These are phyloP conservation scores for Teinopalpus imperialis DNA, from an alignment of 2,888 invertebrate genomes.

Conservation along the genomic window DNA sequence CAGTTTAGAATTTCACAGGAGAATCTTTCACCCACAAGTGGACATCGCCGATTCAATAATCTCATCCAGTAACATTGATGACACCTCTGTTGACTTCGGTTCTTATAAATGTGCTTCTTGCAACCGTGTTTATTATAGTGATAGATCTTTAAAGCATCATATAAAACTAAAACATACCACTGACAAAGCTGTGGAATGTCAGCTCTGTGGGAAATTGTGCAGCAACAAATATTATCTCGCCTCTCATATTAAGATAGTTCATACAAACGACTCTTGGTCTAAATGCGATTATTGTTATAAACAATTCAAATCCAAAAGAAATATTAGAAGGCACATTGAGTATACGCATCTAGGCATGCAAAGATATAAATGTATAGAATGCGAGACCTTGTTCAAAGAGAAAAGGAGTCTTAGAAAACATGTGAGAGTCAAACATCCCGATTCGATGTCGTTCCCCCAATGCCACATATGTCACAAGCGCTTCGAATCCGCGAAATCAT, in stretches of 20 bases:
- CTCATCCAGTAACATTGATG: constrained; percentile 48
- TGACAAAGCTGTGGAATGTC: constrained; percentile 54
- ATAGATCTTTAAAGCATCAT: constrained; percentile 63
- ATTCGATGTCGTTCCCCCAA: constrained; percentile 58
- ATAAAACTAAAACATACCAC: constrained; percentile 61
- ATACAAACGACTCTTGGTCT: constrained; percentile 50
- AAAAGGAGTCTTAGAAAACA: constrained; percentile 65
- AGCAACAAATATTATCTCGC: constrained; percentile 65
- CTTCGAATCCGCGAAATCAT: constrained; percentile 69
- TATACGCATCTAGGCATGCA: constrained; percentile 65
- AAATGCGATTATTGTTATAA: constrained; percentile 69
- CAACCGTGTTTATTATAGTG: constrained; percentile 57
- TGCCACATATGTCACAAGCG: constrained; percentile 65
- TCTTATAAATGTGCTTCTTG: constrained; percentile 56
- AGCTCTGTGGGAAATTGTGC: constrained; percentile 55
- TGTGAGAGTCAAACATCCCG: constrained; percentile 59
- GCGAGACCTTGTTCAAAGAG: constrained; percentile 66
- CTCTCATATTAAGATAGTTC: constrained; percentile 63
- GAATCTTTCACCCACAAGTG: constrained; percentile 64
- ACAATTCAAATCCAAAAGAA: constrained; percentile 62
- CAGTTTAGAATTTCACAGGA: constrained; percentile 59
- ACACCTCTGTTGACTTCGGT: constrained; percentile 29
- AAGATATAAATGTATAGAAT: constrained; percentile 64
- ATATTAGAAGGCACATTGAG: constrained; percentile 63
- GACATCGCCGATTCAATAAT: constrained; percentile 56